Evolutionary conservation across 2,888 invertebrate genomes (phyloP).

Genomic region (Eupithecia abbreviata): DNA sequence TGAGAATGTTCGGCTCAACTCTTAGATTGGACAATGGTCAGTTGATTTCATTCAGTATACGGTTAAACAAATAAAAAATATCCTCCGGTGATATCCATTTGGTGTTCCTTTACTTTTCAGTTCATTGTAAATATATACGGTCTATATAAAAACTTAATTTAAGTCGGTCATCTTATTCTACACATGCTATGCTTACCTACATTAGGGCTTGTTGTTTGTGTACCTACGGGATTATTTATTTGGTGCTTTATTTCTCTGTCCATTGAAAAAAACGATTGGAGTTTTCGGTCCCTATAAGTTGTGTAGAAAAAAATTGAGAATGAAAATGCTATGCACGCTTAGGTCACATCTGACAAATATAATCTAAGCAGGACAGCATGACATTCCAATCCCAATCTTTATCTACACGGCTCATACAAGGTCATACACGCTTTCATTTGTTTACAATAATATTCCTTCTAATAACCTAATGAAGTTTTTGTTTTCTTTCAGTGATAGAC

Average conservation of each 20-base stretch:
- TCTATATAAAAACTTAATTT: not conserved
- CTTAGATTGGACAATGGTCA: not conserved
- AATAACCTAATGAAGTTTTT: not conserved
- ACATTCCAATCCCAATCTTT: too few relatives aligned
- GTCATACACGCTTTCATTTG: not conserved
- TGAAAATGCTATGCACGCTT: too few relatives aligned
- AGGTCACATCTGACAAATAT: too few relatives aligned
- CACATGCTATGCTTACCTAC: not conserved
- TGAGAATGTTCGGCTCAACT: not conserved
- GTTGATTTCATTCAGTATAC: not conserved
- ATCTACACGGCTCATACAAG: not conserved
- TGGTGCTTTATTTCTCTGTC: not conserved
- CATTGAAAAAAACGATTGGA: not conserved
- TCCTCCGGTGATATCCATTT: not conserved
- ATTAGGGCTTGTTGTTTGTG: not conserved
- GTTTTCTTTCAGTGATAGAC: slow-evolving; percentile 74
- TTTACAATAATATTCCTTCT: not conserved
- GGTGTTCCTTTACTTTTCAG: not conserved
- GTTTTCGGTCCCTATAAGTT: not conserved
- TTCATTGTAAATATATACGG: not conserved
- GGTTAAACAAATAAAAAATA: not conserved
- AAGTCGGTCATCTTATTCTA: not conserved
- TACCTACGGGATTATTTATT: not conserved
- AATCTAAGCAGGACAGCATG: too few relatives aligned
- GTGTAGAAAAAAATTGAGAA: too few relatives aligned